Evolutionary conservation across 2,113 vertebrate genomes (phyloP), one percentile per base, ranked within the genome.

Genomic region (Neodon shergylaensis): DNA sequence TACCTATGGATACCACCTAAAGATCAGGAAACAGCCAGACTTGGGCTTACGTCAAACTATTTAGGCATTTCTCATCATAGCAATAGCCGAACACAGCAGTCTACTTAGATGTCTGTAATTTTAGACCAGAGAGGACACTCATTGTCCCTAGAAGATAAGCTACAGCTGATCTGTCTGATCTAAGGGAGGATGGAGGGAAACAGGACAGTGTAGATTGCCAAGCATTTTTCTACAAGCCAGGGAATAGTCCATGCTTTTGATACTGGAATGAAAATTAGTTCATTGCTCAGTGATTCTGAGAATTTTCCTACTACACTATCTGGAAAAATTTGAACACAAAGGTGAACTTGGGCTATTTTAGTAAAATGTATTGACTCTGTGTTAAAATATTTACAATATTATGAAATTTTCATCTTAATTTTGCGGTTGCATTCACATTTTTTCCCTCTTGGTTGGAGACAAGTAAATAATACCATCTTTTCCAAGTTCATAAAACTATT

Each of bases 401-500:
- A 7, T 83, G 26, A 94, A 94, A 68, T 33, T 66, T 85, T 85
- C 16, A 85, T 36, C 83, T 84, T 92, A 68, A 66, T 95, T 91
- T 73, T 93, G 2, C 84, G 17, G 52, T 36, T 63, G 26, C 33
- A 33, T 44, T 36, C 77, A 81, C n/a, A 94, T 65, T 66, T 78
- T 22, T 70, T 65, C 22, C n/a, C 47, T 89, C 58, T 79, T 16
- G 6, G 31, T 77, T 91, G 82, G 61, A 91, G 39, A 83, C 28
- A 11, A 12, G 39, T 65, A 91, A 88, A 90, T 78, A 39, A 94
- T 54, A 58, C 21, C 91, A 31, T 90, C 70, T 26, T 63, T 61
- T 63, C 42, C 44, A 97, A 90, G 58, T 49, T 92, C 92, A 94
- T 52, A 88, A 31, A 96, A 93, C 82, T 83, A 74, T 49, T 65